Conservation (phyloP, 1,140 invertebrate genomes). For the Polyergus mexicanus region DNA sequence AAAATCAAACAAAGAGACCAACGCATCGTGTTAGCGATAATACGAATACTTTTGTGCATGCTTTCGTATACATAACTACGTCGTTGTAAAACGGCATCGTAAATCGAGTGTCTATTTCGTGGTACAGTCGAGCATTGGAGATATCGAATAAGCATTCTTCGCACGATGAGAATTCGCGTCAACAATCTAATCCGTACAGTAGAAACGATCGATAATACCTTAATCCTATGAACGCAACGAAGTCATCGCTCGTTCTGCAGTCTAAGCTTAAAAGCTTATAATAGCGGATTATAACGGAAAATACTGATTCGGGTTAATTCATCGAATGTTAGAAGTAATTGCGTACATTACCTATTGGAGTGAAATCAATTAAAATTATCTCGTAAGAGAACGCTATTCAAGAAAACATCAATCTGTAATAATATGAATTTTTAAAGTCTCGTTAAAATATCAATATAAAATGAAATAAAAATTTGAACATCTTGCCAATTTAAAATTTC, state of each 20-base stretch:
- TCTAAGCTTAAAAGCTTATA: slow-evolving; percentile 16
- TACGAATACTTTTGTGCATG: neutral
- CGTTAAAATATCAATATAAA: too few relatives aligned
- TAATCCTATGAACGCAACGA: slow-evolving; percentile 24
- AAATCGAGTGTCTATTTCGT: slow-evolving; percentile 18
- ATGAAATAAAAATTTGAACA: neutral
- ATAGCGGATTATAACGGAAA: slow-evolving; percentile 14
- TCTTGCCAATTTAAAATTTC: neutral
- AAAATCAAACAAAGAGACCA: neutral
- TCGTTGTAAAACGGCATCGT: neutral
- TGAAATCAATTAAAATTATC: neutral
- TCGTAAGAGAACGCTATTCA: neutral
- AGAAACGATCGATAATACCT: slow-evolving; percentile 32
- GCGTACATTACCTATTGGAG: neutral
- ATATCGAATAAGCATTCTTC: slow-evolving; percentile 10
- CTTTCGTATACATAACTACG: neutral
- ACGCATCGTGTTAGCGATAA: neutral
- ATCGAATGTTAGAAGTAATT: neutral
- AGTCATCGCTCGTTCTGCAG: slow-evolving; percentile 16
- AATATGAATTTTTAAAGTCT: neutral
- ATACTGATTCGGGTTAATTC: neutral
- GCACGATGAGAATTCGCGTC: slow-evolving; percentile 7
- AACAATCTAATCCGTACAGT: slow-evolving; percentile 12
- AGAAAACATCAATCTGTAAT: neutral
- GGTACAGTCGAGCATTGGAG: neutral